These are phyloP conservation scores for Ptycholaimellus sp. DNA, from an alignment of 2,888 invertebrate species.

Conservation along the genomic window DNA sequence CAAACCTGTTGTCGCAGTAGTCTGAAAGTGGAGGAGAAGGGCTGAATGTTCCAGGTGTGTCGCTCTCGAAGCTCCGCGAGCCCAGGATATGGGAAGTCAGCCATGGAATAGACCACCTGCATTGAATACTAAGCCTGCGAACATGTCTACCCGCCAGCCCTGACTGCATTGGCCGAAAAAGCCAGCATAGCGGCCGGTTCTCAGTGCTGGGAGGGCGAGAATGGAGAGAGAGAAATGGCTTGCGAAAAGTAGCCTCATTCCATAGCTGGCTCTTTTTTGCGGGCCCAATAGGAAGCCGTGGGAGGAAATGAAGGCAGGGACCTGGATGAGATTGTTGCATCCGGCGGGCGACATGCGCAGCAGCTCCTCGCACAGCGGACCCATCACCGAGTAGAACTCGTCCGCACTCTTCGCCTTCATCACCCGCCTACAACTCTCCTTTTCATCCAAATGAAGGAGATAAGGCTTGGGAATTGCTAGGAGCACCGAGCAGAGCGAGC, in stretches of 20 bases:
- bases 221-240: too few relatives aligned
- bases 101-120: conserved; percentile 63
- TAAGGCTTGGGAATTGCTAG: too few relatives aligned
- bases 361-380: conserved; percentile 59
- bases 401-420: conserved; percentile 61
- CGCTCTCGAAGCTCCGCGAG: conserved; percentile 63
- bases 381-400: conserved; percentile 94
- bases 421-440: conserved; percentile 36
- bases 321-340: conserved; percentile 41
- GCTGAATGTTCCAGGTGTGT: conserved; percentile 70
- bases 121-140: too few relatives aligned
- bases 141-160: too few relatives aligned
- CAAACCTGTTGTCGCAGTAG: conserved; percentile 7
- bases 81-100: conserved; percentile 53
- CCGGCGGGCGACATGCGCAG: conserved; percentile 44
- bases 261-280: too few relatives aligned
- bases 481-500: conserved; percentile 67
- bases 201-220: too few relatives aligned
- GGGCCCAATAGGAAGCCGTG: too few relatives aligned
- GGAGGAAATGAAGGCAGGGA: too few relatives aligned
- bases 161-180: too few relatives aligned
- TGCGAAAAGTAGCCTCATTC: too few relatives aligned
- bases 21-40: conserved; percentile 34
- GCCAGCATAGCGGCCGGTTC: too few relatives aligned
- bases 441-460: too few relatives aligned